Evolutionary conservation across 2,888 invertebrate genomes (phyloP).

Genomic region (Sceliomorpha sp.): DNA sequence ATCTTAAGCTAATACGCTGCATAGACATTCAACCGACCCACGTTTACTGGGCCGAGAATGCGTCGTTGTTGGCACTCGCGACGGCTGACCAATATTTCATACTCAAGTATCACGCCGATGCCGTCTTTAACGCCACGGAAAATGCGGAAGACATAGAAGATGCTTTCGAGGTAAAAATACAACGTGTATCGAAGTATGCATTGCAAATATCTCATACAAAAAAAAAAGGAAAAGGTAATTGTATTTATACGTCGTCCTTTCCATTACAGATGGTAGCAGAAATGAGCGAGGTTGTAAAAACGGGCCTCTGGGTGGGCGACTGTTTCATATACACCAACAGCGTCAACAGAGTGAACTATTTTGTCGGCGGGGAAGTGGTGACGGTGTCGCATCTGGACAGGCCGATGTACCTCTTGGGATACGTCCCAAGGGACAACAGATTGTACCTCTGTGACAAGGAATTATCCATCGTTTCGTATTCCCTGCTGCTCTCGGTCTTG

Average conservation of each 20-base stretch:
- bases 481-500: constrained; percentile 94
- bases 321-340: constrained; percentile 99
- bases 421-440: constrained; percentile 97
- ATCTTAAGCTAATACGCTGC: constrained; percentile 92
- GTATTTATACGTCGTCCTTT: too few relatives aligned
- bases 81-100: constrained; percentile 98
- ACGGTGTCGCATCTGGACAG: constrained; percentile 98
- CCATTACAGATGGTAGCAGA: constrained; percentile 87
- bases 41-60: constrained; percentile 98
- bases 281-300: constrained; percentile 94
- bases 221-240: constrained; percentile 1
- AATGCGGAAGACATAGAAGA: constrained; percentile 92
- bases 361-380: constrained; percentile 99
- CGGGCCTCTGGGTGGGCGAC: constrained; percentile 98
- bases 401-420: constrained; percentile 97
- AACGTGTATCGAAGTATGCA: too few relatives aligned
- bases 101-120: constrained; percentile 91
- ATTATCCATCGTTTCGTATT: constrained; percentile 96
- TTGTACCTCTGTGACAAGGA: constrained; percentile 99
- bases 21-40: constrained; percentile 97
- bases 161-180: constrained; percentile 96
- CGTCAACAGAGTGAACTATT: constrained; percentile 98
- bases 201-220: background rate
- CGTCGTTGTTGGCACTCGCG: constrained; percentile 94
- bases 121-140: constrained; percentile 89